Evolutionary conservation across 2,888 invertebrate genomes (phyloP).

Genomic region (Spodoptera exigua): DNA sequence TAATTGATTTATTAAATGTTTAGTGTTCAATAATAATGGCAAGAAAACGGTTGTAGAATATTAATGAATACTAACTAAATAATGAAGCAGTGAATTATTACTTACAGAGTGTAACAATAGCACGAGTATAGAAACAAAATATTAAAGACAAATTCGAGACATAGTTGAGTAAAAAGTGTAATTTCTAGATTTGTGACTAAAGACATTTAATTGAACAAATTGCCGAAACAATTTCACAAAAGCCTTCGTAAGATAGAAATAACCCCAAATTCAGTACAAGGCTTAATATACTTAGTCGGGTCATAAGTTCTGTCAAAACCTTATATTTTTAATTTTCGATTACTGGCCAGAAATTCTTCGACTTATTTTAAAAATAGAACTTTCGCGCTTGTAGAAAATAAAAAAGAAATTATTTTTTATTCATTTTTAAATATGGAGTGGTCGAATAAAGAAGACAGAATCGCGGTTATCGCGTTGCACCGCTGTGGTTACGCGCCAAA

Average conservation of each 20-base stretch:
- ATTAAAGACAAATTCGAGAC: conserved; percentile 19
- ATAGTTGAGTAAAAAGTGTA: conserved; percentile 10
- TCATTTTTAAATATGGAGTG: too few relatives aligned
- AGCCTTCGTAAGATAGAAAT: conserved; percentile 16
- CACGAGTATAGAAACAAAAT: conserved; percentile 4
- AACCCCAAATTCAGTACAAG: neutral
- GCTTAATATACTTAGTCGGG: too few relatives aligned
- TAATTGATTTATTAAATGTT: conserved; percentile 34
- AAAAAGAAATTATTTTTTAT: too few relatives aligned
- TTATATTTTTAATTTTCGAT: too few relatives aligned
- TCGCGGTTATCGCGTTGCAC: too few relatives aligned
- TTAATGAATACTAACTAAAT: conserved; percentile 17
- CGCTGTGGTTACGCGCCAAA: too few relatives aligned
- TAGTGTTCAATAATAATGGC: conserved; percentile 7
- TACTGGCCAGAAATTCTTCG: too few relatives aligned
- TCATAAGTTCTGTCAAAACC: too few relatives aligned
- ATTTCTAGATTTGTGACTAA: conserved; percentile 16
- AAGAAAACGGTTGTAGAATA: conserved; percentile 30
- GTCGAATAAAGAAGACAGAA: too few relatives aligned
- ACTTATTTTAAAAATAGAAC: too few relatives aligned
- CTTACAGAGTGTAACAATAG: neutral
- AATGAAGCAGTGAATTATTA: conserved; percentile 7
- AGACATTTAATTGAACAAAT: conserved; percentile 19
- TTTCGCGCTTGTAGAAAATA: too few relatives aligned
- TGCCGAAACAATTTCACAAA: conserved; percentile 22